Conservation (phyloP, 2,888 invertebrate species). For the Cantharis rufa region DNA sequence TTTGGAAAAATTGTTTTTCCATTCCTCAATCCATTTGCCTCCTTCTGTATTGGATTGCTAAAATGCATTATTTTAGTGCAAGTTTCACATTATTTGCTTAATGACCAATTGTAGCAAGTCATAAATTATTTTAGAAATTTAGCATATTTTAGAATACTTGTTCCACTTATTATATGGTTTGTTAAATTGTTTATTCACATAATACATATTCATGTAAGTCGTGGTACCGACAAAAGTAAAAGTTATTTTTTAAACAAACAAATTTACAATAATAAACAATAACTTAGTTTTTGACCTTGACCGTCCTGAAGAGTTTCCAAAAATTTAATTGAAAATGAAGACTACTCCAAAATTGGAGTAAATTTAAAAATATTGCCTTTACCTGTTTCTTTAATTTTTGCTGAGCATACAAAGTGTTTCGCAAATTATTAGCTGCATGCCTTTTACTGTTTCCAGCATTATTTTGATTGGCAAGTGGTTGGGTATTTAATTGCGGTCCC, state of each 20-base stretch:
- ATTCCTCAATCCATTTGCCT: conserved; percentile 63
- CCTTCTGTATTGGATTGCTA: conserved; percentile 59
- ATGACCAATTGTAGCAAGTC: background rate
- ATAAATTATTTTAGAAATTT: background rate
- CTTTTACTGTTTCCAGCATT: conserved; percentile 51
- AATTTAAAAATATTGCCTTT: no score
- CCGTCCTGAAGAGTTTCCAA: no score
- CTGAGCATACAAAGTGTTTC: conserved; percentile 50
- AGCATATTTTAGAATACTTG: background rate
- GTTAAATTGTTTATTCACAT: background rate
- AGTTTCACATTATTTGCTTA: background rate
- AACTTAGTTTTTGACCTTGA: no score
- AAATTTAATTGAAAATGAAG: no score
- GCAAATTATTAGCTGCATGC: conserved; percentile 53
- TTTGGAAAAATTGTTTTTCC: conserved; percentile 58
- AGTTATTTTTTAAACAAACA: background rate
- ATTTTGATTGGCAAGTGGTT: conserved; percentile 61
- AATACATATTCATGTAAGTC: background rate
- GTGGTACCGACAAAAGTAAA: background rate
- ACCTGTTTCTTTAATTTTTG: conserved; percentile 52
- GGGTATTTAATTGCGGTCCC: conserved; percentile 77
- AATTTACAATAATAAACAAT: no score
- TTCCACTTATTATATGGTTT: background rate
- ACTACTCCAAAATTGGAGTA: no score
- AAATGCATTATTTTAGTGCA: no score